Evolutionary conservation across 92 coral and sea anemone genomes (phyloP).

Genomic region (Phenganax subtilis): DNA sequence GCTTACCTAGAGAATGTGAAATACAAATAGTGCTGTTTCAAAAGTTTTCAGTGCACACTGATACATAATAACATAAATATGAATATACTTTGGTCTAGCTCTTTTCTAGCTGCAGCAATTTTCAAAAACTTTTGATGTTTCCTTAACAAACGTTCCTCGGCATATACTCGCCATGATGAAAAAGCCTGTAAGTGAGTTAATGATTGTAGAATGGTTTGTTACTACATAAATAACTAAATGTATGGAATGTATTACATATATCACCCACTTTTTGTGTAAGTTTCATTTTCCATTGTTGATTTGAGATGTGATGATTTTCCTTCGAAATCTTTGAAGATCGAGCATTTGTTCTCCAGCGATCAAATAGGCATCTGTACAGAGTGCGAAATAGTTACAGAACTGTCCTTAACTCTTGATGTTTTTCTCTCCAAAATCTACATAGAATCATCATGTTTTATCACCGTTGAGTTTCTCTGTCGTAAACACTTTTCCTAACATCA

Average conservation of each 20-base stretch:
- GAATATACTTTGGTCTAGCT: conserved; percentile 2
- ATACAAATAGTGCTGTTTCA: background rate
- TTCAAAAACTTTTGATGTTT: background rate
- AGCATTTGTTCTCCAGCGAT: conserved; percentile 20
- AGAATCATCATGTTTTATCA: background rate
- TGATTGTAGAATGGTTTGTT: background rate
- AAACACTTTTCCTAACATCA: conserved; percentile 5
- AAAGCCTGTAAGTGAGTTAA: background rate
- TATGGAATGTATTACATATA: too few species aligned
- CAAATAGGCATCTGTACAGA: background rate
- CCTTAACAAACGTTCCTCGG: conserved; percentile 7
- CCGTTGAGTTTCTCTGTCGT: conserved; percentile 9
- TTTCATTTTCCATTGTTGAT: conserved; percentile 19
- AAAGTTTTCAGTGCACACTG: background rate
- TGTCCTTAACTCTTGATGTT: background rate
- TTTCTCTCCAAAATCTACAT: background rate
- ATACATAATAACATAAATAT: background rate
- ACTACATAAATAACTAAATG: background rate
- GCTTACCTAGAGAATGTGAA: conserved; percentile 5
- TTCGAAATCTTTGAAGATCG: background rate
- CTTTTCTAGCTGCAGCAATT: background rate
- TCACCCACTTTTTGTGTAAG: background rate
- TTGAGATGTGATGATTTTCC: background rate
- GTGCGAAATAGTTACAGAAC: background rate
- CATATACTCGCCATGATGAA: background rate